Evolutionary conservation across 2,113 vertebrate genomes (phyloP).

Genomic region (Laterallus jamaicensis): DNA sequence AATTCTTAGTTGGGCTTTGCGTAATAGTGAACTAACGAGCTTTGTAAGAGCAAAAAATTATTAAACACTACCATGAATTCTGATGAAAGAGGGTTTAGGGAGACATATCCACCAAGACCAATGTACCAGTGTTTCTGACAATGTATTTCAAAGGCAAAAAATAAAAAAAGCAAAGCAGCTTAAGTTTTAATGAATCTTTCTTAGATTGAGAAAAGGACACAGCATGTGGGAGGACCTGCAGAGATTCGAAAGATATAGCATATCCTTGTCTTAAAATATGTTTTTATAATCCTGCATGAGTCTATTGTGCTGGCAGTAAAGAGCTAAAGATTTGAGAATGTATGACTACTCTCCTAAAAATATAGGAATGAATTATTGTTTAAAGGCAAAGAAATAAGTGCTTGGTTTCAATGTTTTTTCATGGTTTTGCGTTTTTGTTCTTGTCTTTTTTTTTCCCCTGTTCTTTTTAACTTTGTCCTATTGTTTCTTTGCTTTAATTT

Average conservation of each 20-base stretch:
- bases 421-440: not conserved
- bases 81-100: not conserved
- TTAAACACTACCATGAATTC: not conserved
- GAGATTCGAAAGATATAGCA: not conserved
- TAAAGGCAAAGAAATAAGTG: not conserved
- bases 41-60: not conserved
- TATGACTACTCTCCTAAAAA: not conserved
- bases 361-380: not conserved
- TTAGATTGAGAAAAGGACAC: not conserved
- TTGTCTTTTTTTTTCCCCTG: not conserved
- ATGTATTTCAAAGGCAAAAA: not conserved
- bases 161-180: not conserved
- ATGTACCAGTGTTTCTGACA: not conserved
- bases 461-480: not conserved
- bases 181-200: not conserved
- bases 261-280: not conserved
- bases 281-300: not conserved
- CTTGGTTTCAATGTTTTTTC: not conserved
- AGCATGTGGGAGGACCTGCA: not conserved
- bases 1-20: not conserved
- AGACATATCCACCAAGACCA: not conserved
- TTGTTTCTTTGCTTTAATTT: not conserved
- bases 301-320: not conserved
- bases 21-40: not conserved
- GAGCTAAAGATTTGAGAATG: not conserved